Percentiles rank a stretch among this genome's conserved stretches.
phyloP scores from a whole-genome alignment of 2,888 invertebrate species.

The Lochmaea capreae region DNA sequence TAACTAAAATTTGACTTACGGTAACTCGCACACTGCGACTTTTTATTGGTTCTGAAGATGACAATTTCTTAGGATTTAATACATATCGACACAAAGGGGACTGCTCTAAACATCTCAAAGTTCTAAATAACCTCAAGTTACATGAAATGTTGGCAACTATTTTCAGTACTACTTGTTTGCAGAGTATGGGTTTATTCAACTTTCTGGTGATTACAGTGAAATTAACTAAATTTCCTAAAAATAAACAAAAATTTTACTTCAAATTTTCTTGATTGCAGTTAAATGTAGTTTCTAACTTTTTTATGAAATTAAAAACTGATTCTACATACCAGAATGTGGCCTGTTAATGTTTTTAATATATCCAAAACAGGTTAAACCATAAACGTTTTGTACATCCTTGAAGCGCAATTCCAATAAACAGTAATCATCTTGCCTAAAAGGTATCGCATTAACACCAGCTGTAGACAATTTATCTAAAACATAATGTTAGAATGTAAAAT shows the following conservation, averaged over 20 bases:
- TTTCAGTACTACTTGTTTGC: constrained; percentile 55
- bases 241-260: constrained; percentile 10
- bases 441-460: constrained; percentile 36
- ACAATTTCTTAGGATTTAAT: constrained; percentile 69
- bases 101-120: constrained; percentile 71
- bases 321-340: not conserved
- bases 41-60: constrained; percentile 58
- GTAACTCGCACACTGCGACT: constrained; percentile 15
- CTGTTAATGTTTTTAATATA: constrained; percentile 41
- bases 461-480: constrained; percentile 49
- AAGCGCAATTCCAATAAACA: constrained; percentile 48
- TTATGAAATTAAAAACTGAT: not conserved
- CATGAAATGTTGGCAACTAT: constrained; percentile 62
- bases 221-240: constrained; percentile 32
- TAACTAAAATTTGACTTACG: constrained; percentile 18
- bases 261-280: not conserved
- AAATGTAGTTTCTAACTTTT: no score
- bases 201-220: constrained; percentile 45
- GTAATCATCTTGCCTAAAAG: constrained; percentile 50
- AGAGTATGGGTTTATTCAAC: constrained; percentile 36
- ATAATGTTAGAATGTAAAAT: not conserved
- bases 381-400: constrained; percentile 35
- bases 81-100: constrained; percentile 73
- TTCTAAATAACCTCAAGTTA: constrained; percentile 72
- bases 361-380: constrained; percentile 44